Conservation (phyloP, 2,797 vertebrate genomes). For the Salarias fasciatus region DNA sequence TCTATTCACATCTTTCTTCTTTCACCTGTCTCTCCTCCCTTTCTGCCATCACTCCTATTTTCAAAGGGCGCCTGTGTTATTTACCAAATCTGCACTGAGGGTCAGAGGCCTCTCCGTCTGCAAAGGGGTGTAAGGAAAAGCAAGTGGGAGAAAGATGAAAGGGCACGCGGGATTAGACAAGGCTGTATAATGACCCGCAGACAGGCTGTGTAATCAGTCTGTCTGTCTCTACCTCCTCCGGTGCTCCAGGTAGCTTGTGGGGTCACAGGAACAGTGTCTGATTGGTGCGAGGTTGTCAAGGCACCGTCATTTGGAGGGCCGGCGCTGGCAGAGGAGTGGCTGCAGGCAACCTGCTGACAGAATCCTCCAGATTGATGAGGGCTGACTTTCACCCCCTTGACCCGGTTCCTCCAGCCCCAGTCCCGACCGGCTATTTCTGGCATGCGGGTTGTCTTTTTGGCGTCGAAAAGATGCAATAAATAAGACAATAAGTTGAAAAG, state of each 20-base stretch:
- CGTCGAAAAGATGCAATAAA: conserved; percentile 48
- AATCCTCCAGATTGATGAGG: conserved; percentile 60
- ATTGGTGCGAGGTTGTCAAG: conserved; percentile 68
- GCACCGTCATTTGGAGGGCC: conserved; percentile 56
- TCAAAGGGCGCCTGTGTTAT: conserved; percentile 52
- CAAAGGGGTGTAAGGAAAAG: conserved; percentile 31
- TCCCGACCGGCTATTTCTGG: conserved; percentile 63
- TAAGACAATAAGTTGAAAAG: conserved; percentile 20
- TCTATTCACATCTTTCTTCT: conserved; percentile 12
- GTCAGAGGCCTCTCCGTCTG: conserved; percentile 24
- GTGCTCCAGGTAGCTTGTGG: conserved; percentile 46
- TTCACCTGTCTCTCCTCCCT: conserved; percentile 21
- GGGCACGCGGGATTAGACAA: conserved; percentile 46
- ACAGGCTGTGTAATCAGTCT: conserved; percentile 60
- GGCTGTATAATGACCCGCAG: conserved; percentile 60
- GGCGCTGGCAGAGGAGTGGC: conserved; percentile 42
- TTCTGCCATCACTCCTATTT: conserved; percentile 44
- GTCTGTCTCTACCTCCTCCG: conserved; percentile 52
- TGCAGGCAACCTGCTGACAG: conserved; percentile 56
- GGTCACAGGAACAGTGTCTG: conserved; percentile 63
- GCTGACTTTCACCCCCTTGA: conserved; percentile 61
- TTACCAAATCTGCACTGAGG: conserved; percentile 57
- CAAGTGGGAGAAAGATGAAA: conserved; percentile 40
- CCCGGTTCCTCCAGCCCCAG: conserved; percentile 48
- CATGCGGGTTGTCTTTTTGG: conserved; percentile 16